A percentile compares a stretch with the other conserved stretches of the same genome.
phyloP scores from a whole-genome alignment of 2,797 vertebrate species.

The Pelobates cultripes region DNA sequence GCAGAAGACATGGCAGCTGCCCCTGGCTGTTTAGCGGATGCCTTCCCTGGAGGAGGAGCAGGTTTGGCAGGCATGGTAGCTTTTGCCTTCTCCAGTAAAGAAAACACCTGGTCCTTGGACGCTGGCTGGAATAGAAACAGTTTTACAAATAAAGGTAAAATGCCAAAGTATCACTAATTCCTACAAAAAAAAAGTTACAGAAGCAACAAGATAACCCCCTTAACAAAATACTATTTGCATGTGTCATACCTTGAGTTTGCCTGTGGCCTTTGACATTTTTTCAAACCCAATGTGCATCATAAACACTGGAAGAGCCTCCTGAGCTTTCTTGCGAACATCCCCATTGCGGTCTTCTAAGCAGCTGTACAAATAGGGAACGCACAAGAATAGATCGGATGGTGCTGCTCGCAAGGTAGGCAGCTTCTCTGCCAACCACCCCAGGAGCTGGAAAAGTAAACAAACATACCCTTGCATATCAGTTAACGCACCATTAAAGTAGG shows the following conservation, averaged over 20 bases:
- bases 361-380: slow-evolving; percentile 85
- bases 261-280: slow-evolving; percentile 91
- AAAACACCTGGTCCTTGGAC: slow-evolving; percentile 92
- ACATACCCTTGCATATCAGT: neutral
- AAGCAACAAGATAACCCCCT: no score
- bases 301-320: slow-evolving; percentile 91
- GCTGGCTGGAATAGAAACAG: slow-evolving; percentile 75
- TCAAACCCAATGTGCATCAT: slow-evolving; percentile 98
- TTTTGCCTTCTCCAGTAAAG: slow-evolving; percentile 93
- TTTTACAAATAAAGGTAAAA: neutral
- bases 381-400: slow-evolving; percentile 85
- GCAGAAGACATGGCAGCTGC: slow-evolving; percentile 58
- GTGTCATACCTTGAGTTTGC: slow-evolving; percentile 87
- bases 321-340: slow-evolving; percentile 95
- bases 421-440: slow-evolving; percentile 94
- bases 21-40: slow-evolving; percentile 71
- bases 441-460: slow-evolving; percentile 72
- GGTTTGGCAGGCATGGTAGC: slow-evolving; percentile 91
- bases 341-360: slow-evolving; percentile 96
- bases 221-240: no score
- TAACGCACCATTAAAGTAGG: no score
- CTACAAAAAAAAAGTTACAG: no score
- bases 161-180: no score
- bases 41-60: slow-evolving; percentile 75
- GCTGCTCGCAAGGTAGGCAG: slow-evolving; percentile 83